Base-by-base conservation (phyloP, 2,797 vertebrate species). In the Amblyraja radiata region DNA sequence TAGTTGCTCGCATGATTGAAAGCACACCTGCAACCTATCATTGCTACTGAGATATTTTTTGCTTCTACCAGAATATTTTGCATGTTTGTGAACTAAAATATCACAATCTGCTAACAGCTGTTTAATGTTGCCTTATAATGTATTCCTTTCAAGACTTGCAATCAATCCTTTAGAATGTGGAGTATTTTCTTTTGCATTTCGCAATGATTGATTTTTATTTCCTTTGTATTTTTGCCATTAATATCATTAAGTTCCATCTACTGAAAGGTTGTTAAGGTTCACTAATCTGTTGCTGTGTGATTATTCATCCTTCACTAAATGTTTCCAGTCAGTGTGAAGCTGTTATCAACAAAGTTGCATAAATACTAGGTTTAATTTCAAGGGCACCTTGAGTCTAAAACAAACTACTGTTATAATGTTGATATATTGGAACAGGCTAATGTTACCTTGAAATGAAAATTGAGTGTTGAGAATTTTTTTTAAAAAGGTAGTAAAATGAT, bases 1-100 rank as follows among this genome's bases (percentile, higher is more conserved):
- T 36, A 23, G 84, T 88, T 13, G 16, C 68, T 68, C 68, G 84
- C 63, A 88, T 68, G 84, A 88, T 88, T 88, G 84, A 68, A 88
- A 36, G 84, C 61, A 21, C 84, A 88, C 84, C 84, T 88, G 84
- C 61, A 68, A 68, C 16, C 68, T 88, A 68, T 68, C n/a, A 88
- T 88, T 68, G 63, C n/a, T 65, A 14, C 32, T 36, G 61, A 88
- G 61, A 36, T 21, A 65, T 68, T 86, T 88, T 88, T 88, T 84
- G 58, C 58, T 65, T 7, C 83, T 65, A 6, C 25, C 6, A n/a
- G 54, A 61, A 84, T 25, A n/a, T 65, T 88, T 65, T 88, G 61
- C 28, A 88, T 88, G 83, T 88, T 88, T 65, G 54, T n/a, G 28
- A 88, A 63, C 61, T 58, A 63, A 88, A 63, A 88, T 32, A 39